phyloP scores from a whole-genome alignment of 2,888 invertebrate genomes.

The Mamestra brassicae region DNA sequence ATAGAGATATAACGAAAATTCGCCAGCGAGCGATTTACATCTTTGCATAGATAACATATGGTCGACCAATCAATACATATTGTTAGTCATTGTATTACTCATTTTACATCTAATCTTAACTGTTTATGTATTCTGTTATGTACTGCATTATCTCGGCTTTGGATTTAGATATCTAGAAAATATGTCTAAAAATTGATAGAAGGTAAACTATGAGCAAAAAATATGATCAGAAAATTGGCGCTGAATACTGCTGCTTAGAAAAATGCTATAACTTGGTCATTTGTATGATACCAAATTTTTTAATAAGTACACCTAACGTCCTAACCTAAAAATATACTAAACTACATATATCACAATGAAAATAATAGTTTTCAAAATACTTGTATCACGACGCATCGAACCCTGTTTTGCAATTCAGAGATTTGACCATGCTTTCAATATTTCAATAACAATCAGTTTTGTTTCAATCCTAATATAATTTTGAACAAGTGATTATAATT shows the following conservation, averaged over 20 bases:
- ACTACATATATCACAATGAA: not conserved
- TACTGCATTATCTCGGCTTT: constrained; percentile 26
- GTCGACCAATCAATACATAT: constrained; percentile 57
- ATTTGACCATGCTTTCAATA: not conserved
- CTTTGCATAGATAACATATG: constrained; percentile 56
- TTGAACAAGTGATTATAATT: no score
- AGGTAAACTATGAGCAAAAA: not conserved
- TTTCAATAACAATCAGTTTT: not conserved
- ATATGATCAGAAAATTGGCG: not conserved
- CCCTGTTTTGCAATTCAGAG: not conserved
- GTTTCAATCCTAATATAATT: not conserved
- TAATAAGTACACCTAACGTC: no score
- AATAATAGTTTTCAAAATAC: not conserved
- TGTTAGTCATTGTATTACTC: constrained; percentile 12
- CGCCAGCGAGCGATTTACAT: constrained; percentile 40
- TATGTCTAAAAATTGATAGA: not conserved
- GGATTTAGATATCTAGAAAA: constrained; percentile 21
- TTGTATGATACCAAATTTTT: not conserved
- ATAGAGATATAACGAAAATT: constrained; percentile 52
- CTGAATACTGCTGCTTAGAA: not conserved
- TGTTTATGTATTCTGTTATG: constrained; percentile 31
- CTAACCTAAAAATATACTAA: not conserved
- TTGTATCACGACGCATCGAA: not conserved
- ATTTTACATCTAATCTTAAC: constrained; percentile 31
- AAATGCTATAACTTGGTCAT: not conserved